Conservation (phyloP, 2,113 vertebrate species). For the Chionomys nivalis region DNA sequence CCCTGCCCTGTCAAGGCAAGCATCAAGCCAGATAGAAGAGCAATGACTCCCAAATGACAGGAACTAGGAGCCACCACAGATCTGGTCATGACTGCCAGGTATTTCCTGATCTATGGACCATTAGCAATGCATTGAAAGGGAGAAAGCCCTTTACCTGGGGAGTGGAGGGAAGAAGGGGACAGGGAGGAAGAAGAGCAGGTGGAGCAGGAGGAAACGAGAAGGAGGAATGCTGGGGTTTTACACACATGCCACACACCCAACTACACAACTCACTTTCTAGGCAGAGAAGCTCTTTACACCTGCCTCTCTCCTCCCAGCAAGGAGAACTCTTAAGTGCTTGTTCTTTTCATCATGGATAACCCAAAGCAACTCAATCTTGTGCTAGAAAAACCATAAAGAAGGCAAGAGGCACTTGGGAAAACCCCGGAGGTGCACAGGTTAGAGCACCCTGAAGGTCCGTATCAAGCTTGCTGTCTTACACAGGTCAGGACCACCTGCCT, state of each 20-base stretch:
- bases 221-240: background rate
- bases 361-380: background rate
- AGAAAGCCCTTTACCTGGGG: background rate
- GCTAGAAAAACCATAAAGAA: background rate
- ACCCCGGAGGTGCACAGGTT: background rate
- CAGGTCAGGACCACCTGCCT: background rate
- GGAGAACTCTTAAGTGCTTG: background rate
- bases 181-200: background rate
- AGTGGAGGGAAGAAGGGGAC: background rate
- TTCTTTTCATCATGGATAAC: background rate
- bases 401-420: background rate
- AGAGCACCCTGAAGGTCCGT: background rate
- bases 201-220: background rate
- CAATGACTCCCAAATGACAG: background rate
- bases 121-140: background rate
- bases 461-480: background rate
- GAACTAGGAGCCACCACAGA: background rate
- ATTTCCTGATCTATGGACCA: background rate
- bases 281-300: background rate
- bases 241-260: background rate
- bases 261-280: background rate
- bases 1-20: rapidly evolving
- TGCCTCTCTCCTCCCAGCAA: background rate
- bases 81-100: background rate
- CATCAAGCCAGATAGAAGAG: background rate